Evolutionary conservation across 2,888 invertebrate genomes (phyloP), one percentile per base, ranked within the genome.

Genomic region (Tetanocera ferruginea): DNA sequence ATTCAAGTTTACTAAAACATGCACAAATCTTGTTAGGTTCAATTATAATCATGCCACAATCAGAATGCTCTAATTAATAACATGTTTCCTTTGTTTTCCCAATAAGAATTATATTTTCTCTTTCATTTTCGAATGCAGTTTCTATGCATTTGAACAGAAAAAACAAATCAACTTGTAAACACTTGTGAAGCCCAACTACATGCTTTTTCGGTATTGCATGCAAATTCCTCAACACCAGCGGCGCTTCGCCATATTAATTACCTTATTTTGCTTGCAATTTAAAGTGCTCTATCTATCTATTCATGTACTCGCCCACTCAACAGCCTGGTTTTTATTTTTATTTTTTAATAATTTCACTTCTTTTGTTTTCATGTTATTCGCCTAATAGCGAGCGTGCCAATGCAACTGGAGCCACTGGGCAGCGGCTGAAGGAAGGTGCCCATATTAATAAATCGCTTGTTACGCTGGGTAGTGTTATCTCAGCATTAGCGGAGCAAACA

Each of bases 371-470:
- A 73, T 51, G 66, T 69, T n/a, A n/a, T 28, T 34, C 60, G 66
- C 31, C 77, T 85, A 84, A 0, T 83, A 96, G 96, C 87, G 97
- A 97, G 89, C 92, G 96, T 62, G 96, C 96, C 0, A 95, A 96
- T 90, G 94, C 96, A 17, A 95, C 97, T 0, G 97, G 97, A 57
- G 97, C 97, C 23, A 97, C 96, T 9, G 97, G 97, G 0, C 95
- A 96, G 89, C 92, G 97, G 28, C 90, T 98, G 81, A 96, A 96
- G 89, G 96, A 97, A 90, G 96, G 96, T 76, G 96, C 95, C 28
- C 96, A 96, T 89, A 97, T 97, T 86, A 97, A 97, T 90, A 96
- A 97, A 90, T 96, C 96, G 0, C 90, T 97, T 76, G 96, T 96
- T 31, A 96, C 97, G 25, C 91, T 97, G 75, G 96, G 96, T 79